Conservation (phyloP, 2,888 invertebrate species). For the Notodonta dromedarius region DNA sequence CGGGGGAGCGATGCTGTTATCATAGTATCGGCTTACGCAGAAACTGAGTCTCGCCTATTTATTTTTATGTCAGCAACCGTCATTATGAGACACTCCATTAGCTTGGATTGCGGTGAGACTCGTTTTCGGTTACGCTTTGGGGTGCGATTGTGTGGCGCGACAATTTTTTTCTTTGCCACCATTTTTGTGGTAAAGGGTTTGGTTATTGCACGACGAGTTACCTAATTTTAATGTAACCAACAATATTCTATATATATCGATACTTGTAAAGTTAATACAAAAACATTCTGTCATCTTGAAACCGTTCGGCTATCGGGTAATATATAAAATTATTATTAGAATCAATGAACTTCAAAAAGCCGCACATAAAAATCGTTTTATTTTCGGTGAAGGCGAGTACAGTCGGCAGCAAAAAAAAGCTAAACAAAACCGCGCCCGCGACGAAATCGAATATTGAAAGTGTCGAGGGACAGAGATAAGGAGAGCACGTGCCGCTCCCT, state of each 20-base stretch:
- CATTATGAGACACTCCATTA: conserved; percentile 85
- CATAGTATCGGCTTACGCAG: conserved; percentile 85
- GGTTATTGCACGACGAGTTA: conserved; percentile 22
- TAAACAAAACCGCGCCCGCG: conserved; percentile 63
- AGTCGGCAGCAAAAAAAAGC: conserved; percentile 40
- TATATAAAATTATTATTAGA: conserved; percentile 39
- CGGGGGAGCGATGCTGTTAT: conserved; percentile 82
- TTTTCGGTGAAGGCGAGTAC: conserved; percentile 45
- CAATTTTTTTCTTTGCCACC: conserved; percentile 53
- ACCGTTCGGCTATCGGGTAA: conserved; percentile 21
- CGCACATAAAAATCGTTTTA: conserved; percentile 43
- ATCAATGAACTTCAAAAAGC: conserved; percentile 45
- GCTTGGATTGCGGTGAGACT: conserved; percentile 82
- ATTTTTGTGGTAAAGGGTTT: conserved; percentile 55
- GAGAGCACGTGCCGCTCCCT: conserved; percentile 78
- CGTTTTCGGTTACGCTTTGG: conserved; percentile 82
- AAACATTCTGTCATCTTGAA: conserved; percentile 22
- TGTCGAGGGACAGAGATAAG: conserved; percentile 82
- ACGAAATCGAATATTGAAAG: conserved; percentile 82
- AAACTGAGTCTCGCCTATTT: conserved; percentile 84
- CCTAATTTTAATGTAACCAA: neutral
- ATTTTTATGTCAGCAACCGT: conserved; percentile 85
- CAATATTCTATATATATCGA: neutral
- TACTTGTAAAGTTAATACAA: neutral
- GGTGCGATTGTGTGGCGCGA: conserved; percentile 73